phyloP scores from a whole-genome alignment of 2,797 vertebrate genomes.

The Lycodopsis pacificus region DNA sequence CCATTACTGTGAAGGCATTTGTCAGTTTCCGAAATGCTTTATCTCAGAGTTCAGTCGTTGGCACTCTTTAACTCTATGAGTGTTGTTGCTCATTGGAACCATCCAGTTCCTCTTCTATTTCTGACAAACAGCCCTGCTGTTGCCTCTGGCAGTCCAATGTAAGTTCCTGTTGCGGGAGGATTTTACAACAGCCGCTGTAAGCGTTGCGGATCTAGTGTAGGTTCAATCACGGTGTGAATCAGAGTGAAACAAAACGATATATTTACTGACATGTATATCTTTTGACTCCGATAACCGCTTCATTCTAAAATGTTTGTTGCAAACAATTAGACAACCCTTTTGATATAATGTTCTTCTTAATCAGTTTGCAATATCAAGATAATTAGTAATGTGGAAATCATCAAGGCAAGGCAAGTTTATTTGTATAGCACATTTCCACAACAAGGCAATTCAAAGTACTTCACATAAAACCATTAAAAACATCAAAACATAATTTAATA shows the following conservation, averaged over 20 bases:
- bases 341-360: not conserved
- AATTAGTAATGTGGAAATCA: not conserved
- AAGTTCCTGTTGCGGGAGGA: slow-evolving; percentile 44
- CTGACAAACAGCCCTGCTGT: slow-evolving; percentile 22
- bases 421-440: no score
- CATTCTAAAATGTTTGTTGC: not conserved
- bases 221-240: not conserved
- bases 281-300: not conserved
- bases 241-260: not conserved
- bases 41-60: slow-evolving; percentile 4
- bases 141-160: slow-evolving; percentile 26
- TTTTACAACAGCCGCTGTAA: slow-evolving; percentile 24
- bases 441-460: no score
- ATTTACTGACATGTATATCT: not conserved
- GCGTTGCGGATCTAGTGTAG: not conserved
- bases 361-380: not conserved
- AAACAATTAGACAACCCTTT: not conserved
- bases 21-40: not conserved
- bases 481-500: no score
- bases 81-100: not conserved
- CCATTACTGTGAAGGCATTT: not conserved
- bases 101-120: slow-evolving; percentile 54
- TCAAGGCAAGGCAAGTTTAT: no score
- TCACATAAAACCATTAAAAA: no score
- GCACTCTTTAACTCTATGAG: not conserved